Conservation (phyloP, 2,113 vertebrate species). For the Thomomys bottae region DNA sequence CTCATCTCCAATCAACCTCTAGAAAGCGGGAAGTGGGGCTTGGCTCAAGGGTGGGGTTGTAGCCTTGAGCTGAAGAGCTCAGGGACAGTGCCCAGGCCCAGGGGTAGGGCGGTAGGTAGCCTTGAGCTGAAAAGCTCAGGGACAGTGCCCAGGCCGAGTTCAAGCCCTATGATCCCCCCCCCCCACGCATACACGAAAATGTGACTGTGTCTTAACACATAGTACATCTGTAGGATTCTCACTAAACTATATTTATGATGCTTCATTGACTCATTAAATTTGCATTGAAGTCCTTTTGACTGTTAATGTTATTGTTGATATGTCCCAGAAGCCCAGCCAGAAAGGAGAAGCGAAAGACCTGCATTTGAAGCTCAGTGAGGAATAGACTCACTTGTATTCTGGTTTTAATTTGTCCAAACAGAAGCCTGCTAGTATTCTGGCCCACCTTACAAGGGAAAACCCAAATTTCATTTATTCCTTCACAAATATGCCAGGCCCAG, state of each 20-base stretch:
- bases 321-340: not conserved
- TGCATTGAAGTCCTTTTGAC: not conserved
- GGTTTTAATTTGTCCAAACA: conserved; percentile 38
- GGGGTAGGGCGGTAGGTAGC: too few species aligned
- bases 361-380: not conserved
- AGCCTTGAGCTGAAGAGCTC: too few species aligned
- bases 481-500: conserved; percentile 26
- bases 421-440: conserved; percentile 45
- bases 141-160: too few species aligned
- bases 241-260: conserved; percentile 18
- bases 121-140: too few species aligned
- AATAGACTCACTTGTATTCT: not conserved
- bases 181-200: too few species aligned
- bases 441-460: conserved; percentile 57
- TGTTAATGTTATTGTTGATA: not conserved
- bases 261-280: conserved; percentile 30
- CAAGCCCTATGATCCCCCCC: too few species aligned
- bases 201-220: not conserved
- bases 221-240: not conserved
- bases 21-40: too few species aligned
- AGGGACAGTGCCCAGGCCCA: too few species aligned
- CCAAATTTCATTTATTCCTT: conserved; percentile 44
- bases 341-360: conserved; percentile 2
- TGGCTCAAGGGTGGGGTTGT: too few species aligned
- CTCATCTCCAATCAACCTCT: too few species aligned